Percentiles rank a stretch among this genome's conserved stretches.
These are phyloP conservation scores for Priocnemis perturbator DNA, from an alignment of 2,888 invertebrate genomes.

Conservation along the genomic window DNA sequence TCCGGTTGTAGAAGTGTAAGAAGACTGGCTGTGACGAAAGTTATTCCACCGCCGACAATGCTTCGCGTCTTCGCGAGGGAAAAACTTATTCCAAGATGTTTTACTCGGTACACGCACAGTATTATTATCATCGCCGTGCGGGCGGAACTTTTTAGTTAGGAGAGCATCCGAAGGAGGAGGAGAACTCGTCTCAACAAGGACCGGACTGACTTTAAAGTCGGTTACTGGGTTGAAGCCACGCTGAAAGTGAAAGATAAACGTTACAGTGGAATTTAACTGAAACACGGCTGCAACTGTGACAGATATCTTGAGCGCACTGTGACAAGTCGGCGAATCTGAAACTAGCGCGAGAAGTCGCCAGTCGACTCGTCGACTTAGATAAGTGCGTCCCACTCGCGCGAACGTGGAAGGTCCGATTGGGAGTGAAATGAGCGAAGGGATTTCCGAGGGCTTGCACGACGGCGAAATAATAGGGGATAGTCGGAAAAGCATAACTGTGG, in stretches of 20 bases:
- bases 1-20: too few species aligned
- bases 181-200: constrained; percentile 26
- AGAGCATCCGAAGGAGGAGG: constrained; percentile 40
- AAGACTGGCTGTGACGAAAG: too few species aligned
- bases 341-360: too few species aligned
- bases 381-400: background rate
- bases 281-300: constrained; percentile 2
- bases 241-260: constrained; percentile 45
- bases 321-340: too few species aligned
- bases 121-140: constrained; percentile 34
- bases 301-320: constrained; percentile 6
- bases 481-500: too few species aligned
- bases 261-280: constrained; percentile 22
- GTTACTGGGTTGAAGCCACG: constrained; percentile 51
- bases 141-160: constrained; percentile 44
- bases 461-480: too few species aligned
- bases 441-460: too few species aligned
- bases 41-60: constrained; percentile 6
- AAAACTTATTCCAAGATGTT: constrained; percentile 30
- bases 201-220: constrained; percentile 44
- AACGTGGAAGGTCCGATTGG: background rate
- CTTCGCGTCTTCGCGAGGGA: background rate
- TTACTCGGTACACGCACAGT: constrained; percentile 14
- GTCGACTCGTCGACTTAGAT: background rate
- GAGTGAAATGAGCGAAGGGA: too few species aligned